phyloP scores from a whole-genome alignment of 2,113 vertebrate species.

The Peucedramus taeniatus region DNA sequence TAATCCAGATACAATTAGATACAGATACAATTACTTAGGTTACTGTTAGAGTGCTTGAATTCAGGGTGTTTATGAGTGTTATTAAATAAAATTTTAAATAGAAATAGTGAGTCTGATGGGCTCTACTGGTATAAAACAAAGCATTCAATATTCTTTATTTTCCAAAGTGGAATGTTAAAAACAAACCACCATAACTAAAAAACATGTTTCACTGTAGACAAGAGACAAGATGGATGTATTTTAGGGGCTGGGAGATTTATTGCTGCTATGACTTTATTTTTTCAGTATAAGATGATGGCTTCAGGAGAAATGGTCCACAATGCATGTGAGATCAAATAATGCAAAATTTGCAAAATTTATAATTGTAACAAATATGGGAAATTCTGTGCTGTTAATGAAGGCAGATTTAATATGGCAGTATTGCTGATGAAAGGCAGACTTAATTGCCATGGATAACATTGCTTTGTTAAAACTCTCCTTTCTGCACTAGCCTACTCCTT shows the following conservation, averaged over 20 bases:
- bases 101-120: neutral
- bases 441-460: rapidly evolving
- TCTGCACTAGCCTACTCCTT: neutral
- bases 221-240: neutral
- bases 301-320: neutral
- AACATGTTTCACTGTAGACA: neutral
- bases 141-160: neutral
- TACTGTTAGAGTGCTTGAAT: neutral
- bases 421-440: neutral
- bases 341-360: neutral
- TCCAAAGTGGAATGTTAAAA: neutral
- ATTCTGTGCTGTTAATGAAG: neutral
- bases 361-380: neutral
- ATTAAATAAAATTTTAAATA: neutral
- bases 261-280: neutral
- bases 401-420: neutral
- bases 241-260: neutral
- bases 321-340: neutral
- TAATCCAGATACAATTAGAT: neutral
- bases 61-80: neutral
- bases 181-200: neutral
- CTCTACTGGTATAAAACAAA: neutral
- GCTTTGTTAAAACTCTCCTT: neutral
- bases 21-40: neutral
- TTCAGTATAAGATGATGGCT: neutral